These are phyloP conservation scores for Nothobranchius kuhntae DNA, from an alignment of 2,113 vertebrate species.

Conservation along the genomic window DNA sequence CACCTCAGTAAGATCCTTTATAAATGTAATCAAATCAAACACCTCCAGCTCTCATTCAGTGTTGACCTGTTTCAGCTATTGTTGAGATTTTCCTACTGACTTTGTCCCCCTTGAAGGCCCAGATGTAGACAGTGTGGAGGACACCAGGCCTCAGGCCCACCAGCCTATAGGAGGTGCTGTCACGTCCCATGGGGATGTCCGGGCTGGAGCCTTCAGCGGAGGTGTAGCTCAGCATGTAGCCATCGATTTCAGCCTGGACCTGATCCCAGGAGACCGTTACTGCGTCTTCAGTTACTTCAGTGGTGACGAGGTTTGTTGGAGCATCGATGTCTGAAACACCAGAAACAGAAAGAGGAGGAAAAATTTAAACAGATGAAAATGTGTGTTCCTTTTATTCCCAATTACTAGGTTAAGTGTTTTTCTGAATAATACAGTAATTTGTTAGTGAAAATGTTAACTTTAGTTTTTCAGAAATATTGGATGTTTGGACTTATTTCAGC, in stretches of 20 bases:
- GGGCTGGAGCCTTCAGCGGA: slow-evolving; percentile 73
- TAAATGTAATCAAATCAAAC: too few species aligned
- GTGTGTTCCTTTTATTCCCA: too few species aligned
- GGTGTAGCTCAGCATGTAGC: slow-evolving; percentile 81
- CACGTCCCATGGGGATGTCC: slow-evolving; percentile 76
- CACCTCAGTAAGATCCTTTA: background rate
- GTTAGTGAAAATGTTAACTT: too few species aligned
- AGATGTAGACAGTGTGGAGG: slow-evolving; percentile 79
- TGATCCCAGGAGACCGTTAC: slow-evolving; percentile 78
- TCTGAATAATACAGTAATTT: too few species aligned
- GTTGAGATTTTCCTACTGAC: slow-evolving; percentile 79
- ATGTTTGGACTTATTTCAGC: too few species aligned
- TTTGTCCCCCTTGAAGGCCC: slow-evolving; percentile 79
- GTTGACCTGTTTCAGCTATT: slow-evolving; percentile 79
- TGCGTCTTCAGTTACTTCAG: slow-evolving; percentile 78
- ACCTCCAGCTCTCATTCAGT: too few species aligned
- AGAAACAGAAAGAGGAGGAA: background rate
- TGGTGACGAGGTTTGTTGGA: slow-evolving; percentile 72
- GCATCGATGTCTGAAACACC: slow-evolving; percentile 70
- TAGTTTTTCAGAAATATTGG: too few species aligned
- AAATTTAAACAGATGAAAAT: background rate
- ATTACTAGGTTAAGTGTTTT: too few species aligned
- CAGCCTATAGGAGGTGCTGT: slow-evolving; percentile 70
- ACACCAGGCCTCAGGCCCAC: slow-evolving; percentile 81
- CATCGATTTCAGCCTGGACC: slow-evolving; percentile 78